Base-by-base conservation (phyloP, 2,888 invertebrate species). In the Merodon equestris region DNA sequence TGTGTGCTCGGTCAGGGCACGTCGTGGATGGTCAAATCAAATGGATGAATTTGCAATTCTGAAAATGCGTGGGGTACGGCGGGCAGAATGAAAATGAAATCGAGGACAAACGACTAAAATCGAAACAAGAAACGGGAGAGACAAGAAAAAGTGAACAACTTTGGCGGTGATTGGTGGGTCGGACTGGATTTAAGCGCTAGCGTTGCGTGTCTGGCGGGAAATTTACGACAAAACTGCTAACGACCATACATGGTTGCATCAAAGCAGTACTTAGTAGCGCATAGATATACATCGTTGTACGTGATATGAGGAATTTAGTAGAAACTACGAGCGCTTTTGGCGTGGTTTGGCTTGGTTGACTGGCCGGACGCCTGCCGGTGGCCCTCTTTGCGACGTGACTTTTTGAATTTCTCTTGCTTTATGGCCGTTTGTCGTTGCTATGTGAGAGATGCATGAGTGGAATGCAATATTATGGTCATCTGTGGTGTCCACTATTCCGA, bases 211-310 rank as follows among this genome's bases (percentile, higher is more conserved):
- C 48, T 42, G 40, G 45, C 56, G 63, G 42, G 47, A 75, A 42
- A 68, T 75, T 54, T 53, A 64, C 54, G 64, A 70, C 34, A 70
- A 73, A 64, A 70, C 53, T 70, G 58, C 57, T 19, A 75, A 70
- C 53, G 40, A 54, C 64, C 58, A 53, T 70, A 54, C 57, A 70
- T 75, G 34, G 53, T 64, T 64, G 15, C 58, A 75, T 63, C 63
- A 56, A 45, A 64, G 47, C 57, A 27, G 27, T 27, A 27, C 27
- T 27, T 7, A 27, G 27, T 4, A 27, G 27, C 27, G 27, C 27
- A 50, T 19, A 44, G 51, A 53, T 64, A 58, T 38, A 38, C 57
- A 68, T 61, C 50, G 7, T 42, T 13, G 19, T 63, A 70, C 75
- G 75, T 75, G 75, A 47, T 51, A 63, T 58, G 47, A 19, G 54